Evolutionary conservation across 2,113 vertebrate species (phyloP), one percentile per base, ranked within the genome.

Genomic region (Daubentonia madagascariensis): DNA sequence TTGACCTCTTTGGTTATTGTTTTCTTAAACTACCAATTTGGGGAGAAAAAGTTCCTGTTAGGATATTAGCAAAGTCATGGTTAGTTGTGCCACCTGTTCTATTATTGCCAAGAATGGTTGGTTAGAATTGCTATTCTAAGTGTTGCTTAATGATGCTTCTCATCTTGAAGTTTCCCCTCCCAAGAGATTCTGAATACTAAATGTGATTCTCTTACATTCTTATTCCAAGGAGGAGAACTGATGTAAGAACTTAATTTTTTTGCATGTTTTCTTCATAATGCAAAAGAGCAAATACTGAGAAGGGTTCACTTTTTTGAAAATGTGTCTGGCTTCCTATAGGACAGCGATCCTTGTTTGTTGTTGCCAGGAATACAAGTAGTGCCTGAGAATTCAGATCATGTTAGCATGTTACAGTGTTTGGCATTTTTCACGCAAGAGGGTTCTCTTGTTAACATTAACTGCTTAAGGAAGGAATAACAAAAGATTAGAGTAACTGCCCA

Each of bases 161-260:
- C 90, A 18, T 96, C 65, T 80, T 50, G n/a, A 85, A 85, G 80
- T 59, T 85, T 91, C 63, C 73, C 96, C 92, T 97, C 85, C 96
- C 86, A 67, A 91, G 92, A 95, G 92, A 90, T 92, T 68, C 94
- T 75, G 83, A 96, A 94, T 54, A 78, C 94, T 86, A 73, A 89
- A 95, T 92, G 43, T 84, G 92, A 84, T 95, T 97, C 91, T 97
- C 78, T 97, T 91, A 94, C 94, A 93, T 95, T 73, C 84, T 94
- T 79, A 94, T 73, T 95, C 95, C 91, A 85, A 97, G 96, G 92
- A 93, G 89, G 96, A 91, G 88, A 78, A 50, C 95, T 92, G 89
- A 81, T 87, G 72, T 96, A 93, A 94, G 92, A 96, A 95, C 81
- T 61, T 90, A 22, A 84, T 35, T 35, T 45, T 93, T 91, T 59